These are phyloP conservation scores for Onychostoma macrolepis DNA, from an alignment of 2,113 vertebrate species.

Conservation along the genomic window DNA sequence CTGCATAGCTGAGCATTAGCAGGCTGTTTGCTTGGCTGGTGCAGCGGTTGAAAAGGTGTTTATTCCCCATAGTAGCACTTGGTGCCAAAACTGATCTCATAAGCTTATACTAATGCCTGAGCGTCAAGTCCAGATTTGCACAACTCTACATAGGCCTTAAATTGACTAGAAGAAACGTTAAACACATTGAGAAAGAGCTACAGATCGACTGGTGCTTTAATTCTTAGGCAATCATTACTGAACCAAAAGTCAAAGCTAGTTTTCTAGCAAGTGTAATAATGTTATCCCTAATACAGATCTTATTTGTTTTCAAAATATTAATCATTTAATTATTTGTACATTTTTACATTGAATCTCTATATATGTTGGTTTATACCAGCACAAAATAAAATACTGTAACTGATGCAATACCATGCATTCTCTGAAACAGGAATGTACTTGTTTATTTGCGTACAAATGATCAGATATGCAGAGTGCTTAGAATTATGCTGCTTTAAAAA, in stretches of 20 bases:
- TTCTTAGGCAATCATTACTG: neutral
- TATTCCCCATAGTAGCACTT: neutral
- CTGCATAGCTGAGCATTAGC: neutral
- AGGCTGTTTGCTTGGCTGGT: constrained; percentile 5
- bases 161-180: neutral
- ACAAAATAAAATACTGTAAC: constrained; percentile 4
- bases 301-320: neutral
- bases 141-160: neutral
- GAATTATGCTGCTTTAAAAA: constrained; percentile 1
- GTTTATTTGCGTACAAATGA: neutral
- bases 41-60: neutral
- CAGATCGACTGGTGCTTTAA: neutral
- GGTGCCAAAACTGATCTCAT: constrained; percentile 31
- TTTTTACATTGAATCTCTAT: neutral
- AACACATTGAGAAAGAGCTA: neutral
- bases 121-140: constrained; percentile 9
- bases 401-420: neutral
- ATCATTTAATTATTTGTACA: neutral
- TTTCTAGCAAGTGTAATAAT: neutral
- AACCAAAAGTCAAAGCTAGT: neutral
- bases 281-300: neutral
- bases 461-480: neutral
- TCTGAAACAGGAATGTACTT: neutral
- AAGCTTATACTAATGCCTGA: neutral
- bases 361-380: neutral